A percentile compares a stretch with the other conserved stretches of the same genome.
These are phyloP conservation scores for Megaceryle maxima DNA, from an alignment of 2,113 vertebrate species.

Conservation along the genomic window DNA sequence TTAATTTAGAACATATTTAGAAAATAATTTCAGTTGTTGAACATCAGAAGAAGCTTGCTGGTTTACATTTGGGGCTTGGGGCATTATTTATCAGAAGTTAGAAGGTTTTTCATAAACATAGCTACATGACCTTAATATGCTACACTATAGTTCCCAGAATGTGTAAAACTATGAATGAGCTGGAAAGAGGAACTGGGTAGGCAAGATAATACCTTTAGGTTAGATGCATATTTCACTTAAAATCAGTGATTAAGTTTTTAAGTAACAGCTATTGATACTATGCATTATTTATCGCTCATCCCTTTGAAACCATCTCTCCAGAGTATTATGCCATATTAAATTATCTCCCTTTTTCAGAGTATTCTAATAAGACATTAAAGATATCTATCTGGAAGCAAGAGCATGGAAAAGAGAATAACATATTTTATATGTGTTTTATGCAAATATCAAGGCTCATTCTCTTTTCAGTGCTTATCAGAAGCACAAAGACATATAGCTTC, in stretches of 20 bases:
- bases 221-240: neutral
- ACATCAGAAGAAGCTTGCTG: neutral
- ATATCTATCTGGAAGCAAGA: neutral
- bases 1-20: slow-evolving; percentile 6
- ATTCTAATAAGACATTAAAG: slow-evolving; percentile 1
- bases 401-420: neutral
- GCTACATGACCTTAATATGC: neutral
- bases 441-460: neutral
- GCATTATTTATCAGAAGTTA: neutral
- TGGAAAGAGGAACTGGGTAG: neutral
- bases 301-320: neutral
- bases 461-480: neutral
- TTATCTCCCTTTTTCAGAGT: neutral
- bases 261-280: neutral
- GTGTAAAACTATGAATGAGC: neutral
- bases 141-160: neutral
- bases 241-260: neutral
- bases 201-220: neutral
- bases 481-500: neutral
- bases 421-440: neutral
- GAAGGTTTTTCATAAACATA: neutral
- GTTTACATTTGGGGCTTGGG: neutral
- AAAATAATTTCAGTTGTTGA: neutral
- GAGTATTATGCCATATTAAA: neutral
- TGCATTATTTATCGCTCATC: neutral